Evolutionary conservation across 2,113 vertebrate species (phyloP), one percentile per base, ranked within the genome.

Genomic region (Labeo catla): DNA sequence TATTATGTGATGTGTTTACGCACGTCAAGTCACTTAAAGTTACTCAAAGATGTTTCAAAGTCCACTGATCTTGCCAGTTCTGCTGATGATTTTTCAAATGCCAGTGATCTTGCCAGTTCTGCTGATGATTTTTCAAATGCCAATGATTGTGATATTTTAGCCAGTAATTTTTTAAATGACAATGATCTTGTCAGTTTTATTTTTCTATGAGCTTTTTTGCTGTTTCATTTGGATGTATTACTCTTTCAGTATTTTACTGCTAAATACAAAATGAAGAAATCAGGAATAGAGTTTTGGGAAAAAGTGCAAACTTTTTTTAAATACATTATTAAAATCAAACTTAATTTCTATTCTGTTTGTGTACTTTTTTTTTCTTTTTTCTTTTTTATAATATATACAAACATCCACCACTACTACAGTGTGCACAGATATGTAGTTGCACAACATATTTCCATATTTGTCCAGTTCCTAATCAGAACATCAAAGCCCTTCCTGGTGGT

Each of bases 81-180:
- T 3, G 49, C 47, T 6, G 8, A 9, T 57, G 23, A 6, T 28
- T 23, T 65, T 65, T 63, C 59, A 23, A 23, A 63, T 63, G 61
- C 61, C 61, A 28, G 9, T 28, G 2, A 28, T 28, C 21, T 65
- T 65, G n/a, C 63, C 63, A 11, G 10, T 39, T 39, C 28, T 28
- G 59, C 61, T 59, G 87, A n/a, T 50, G 34, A 50, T 47, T 74
- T 83, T 39, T 45, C 61, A 66, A 82, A 82, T 87, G 61, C 89
- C 86, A 63, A 34, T 80, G 36, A 70, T 83, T 86, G 86, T 90
- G 89, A 81, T 79, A 76, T 6, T 23, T 11, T 81, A 73, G 0
- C 23, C 11, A 8, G 61, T 0, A 28, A 21, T 19, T 59, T 59
- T 59, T 59, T 16, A 59, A 59, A 59, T 12, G 61, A n/a, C 61